phyloP scores from a whole-genome alignment of 1,140 invertebrate genomes.

The Tetraneura akinire region DNA sequence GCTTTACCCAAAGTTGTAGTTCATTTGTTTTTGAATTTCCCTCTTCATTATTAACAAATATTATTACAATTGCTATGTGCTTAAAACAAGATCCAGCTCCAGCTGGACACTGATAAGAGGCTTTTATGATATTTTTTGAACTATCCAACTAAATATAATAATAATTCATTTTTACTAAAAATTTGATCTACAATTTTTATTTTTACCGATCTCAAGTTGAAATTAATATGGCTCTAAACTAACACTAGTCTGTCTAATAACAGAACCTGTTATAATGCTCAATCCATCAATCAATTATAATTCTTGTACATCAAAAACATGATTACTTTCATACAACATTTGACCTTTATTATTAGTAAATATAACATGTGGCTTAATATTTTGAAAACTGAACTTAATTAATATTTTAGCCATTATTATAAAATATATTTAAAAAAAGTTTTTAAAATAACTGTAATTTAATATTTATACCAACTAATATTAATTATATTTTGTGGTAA shows the following conservation, averaged over 20 bases:
- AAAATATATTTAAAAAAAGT: no score
- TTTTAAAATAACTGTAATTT: no score
- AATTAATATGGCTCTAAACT: neutral
- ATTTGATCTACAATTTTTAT: neutral
- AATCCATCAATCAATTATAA: neutral
- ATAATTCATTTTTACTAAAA: no score
- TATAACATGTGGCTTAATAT: neutral
- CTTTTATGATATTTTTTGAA: neutral
- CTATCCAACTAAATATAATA: neutral
- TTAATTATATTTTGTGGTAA: no score
- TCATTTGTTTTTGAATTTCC: neutral
- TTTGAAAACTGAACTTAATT: neutral
- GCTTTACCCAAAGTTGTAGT: neutral
- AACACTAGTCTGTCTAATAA: neutral
- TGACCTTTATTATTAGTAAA: neutral
- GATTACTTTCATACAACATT: constrained; percentile 9
- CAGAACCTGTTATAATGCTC: neutral
- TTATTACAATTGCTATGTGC: neutral
- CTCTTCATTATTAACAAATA: neutral
- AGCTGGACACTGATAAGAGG: neutral
- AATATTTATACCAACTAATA: no score
- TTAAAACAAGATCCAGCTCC: neutral
- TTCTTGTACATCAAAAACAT: neutral
- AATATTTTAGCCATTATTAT: neutral
- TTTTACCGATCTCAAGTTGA: neutral